A percentile compares a stretch with the other conserved stretches of the same genome.
These are phyloP conservation scores for Cydia fagiglandana DNA, from an alignment of 1,140 invertebrate species.

Conservation along the genomic window DNA sequence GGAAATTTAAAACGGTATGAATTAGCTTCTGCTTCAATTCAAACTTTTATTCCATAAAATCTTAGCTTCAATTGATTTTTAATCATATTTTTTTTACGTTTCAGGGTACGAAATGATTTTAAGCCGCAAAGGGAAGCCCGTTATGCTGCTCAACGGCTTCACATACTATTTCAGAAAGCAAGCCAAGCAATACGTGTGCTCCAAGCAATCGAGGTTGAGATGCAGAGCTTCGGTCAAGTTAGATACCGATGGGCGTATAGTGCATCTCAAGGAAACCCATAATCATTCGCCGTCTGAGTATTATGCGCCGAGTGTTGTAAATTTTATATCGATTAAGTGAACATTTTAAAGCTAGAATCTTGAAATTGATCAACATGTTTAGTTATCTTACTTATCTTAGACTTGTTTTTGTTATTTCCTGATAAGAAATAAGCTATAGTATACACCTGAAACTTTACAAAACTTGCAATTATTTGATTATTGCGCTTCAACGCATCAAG, in stretches of 20 bases:
- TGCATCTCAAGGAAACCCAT: neutral
- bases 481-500: no score
- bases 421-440: no score
- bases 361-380: no score
- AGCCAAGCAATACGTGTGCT: constrained; percentile 1
- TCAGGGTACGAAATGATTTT: constrained; percentile 11
- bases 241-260: neutral
- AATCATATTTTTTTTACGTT: neutral
- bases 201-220: constrained; percentile 16
- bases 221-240: constrained; percentile 45
- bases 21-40: no score
- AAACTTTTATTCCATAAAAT: no score
- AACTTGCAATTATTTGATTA: no score
- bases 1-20: no score
- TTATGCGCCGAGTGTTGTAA: neutral
- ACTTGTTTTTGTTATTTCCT: no score
- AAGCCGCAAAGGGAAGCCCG: constrained; percentile 1
- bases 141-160: constrained; percentile 1
- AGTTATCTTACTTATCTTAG: no score
- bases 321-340: neutral
- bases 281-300: neutral
- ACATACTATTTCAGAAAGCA: constrained; percentile 15
- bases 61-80: no score
- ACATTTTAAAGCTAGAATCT: no score
- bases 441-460: no score